These are phyloP conservation scores for Sesia bembeciformis DNA, from an alignment of 2,888 invertebrate genomes.

Conservation along the genomic window DNA sequence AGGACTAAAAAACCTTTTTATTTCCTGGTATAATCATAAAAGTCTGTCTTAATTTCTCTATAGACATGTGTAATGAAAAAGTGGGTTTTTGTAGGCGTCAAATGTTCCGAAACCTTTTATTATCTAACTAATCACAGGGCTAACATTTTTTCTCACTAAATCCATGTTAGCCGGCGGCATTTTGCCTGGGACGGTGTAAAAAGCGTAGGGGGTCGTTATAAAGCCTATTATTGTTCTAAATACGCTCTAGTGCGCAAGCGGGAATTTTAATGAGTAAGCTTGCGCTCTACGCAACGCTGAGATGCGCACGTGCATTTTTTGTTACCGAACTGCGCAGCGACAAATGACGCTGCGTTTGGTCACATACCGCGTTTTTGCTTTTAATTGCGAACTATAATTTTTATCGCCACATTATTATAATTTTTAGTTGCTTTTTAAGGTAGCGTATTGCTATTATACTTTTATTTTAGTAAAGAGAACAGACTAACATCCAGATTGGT, in stretches of 20 bases:
- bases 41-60: too few species aligned
- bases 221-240: constrained; percentile 56
- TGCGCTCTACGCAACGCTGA: background rate
- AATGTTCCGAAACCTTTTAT: constrained; percentile 27
- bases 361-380: constrained; percentile 18
- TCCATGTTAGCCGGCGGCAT: constrained; percentile 9
- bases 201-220: constrained; percentile 30
- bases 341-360: constrained; percentile 36
- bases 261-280: constrained; percentile 57
- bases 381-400: constrained; percentile 8
- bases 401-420: background rate
- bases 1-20: too few species aligned
- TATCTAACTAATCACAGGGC: constrained; percentile 36
- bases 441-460: background rate
- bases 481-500: too few species aligned
- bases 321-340: constrained; percentile 18
- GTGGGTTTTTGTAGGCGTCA: constrained; percentile 20
- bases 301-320: constrained; percentile 28
- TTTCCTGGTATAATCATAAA: too few species aligned
- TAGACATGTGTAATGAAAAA: too few species aligned
- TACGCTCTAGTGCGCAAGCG: constrained; percentile 54
- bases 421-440: background rate
- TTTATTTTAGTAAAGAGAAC: too few species aligned
- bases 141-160: constrained; percentile 42
- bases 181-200: constrained; percentile 9